Conservation (phyloP, 2,888 invertebrate genomes). For the Andrena marginata region DNA sequence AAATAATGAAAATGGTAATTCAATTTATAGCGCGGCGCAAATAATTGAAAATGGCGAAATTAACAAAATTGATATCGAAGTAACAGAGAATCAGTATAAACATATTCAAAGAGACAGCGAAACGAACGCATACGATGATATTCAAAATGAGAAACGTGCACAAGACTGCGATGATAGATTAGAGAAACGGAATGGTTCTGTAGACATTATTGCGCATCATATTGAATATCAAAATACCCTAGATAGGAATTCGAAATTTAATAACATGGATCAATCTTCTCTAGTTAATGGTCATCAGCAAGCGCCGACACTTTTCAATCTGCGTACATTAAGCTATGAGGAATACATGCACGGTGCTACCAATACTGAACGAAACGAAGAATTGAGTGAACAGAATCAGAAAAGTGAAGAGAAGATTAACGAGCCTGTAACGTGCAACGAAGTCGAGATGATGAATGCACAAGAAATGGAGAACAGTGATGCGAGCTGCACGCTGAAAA, state of each 20-base stretch:
- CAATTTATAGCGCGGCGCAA: conserved; percentile 27
- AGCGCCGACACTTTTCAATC: conserved; percentile 66
- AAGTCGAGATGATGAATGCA: conserved; percentile 55
- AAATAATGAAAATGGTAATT: conserved; percentile 35
- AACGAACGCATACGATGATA: conserved; percentile 29
- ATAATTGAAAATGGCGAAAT: conserved; percentile 64
- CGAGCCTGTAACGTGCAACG: conserved; percentile 46
- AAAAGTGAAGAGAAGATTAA: conserved; percentile 33
- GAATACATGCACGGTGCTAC: conserved; percentile 77
- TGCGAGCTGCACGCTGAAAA: conserved; percentile 61
- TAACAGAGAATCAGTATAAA: conserved; percentile 35
- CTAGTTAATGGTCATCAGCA: conserved; percentile 70
- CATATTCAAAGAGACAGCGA: conserved; percentile 33
- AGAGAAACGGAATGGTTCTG: conserved; percentile 72
- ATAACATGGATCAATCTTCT: conserved; percentile 46
- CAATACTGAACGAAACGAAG: conserved; percentile 38
- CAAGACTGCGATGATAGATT: conserved; percentile 40
- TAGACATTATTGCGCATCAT: conserved; percentile 56
- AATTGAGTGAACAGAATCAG: conserved; percentile 22
- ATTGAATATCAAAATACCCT: conserved; percentile 40
- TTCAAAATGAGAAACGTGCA: conserved; percentile 43
- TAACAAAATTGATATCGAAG: conserved; percentile 31
- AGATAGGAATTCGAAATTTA: conserved; percentile 39
- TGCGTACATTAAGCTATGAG: conserved; percentile 77
- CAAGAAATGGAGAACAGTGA: conserved; percentile 58